Evolutionary conservation across 2,888 invertebrate species (phyloP).

Genomic region (Xanthia icteritia): DNA sequence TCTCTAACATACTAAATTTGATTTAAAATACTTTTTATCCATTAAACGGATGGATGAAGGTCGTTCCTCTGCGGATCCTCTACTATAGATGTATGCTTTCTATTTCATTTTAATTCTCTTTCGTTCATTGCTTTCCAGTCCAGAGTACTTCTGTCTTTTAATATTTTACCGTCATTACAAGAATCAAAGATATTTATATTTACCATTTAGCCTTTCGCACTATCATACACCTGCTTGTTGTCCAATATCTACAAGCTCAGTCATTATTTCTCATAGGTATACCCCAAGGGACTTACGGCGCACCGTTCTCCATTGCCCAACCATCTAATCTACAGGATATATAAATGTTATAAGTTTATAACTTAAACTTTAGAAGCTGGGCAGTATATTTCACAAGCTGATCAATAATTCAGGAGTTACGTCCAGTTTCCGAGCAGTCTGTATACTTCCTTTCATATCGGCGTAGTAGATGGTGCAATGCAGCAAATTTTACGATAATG

Average conservation of each 20-base stretch:
- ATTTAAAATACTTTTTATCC: too few species aligned
- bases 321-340: conserved; percentile 10
- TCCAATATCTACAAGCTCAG: conserved; percentile 24
- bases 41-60: too few species aligned
- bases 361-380: conserved; percentile 32
- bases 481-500: conserved; percentile 28
- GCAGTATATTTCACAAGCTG: conserved; percentile 52
- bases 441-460: conserved; percentile 44
- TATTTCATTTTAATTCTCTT: neutral
- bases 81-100: neutral
- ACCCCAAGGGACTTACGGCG: conserved; percentile 13
- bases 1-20: too few species aligned
- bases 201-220: neutral
- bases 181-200: neutral
- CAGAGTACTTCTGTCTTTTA: too few species aligned
- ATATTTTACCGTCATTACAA: neutral
- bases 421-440: conserved; percentile 36
- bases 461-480: conserved; percentile 46
- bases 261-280: conserved; percentile 15
- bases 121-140: neutral
- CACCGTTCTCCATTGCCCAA: conserved; percentile 43
- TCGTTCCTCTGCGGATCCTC: too few species aligned
- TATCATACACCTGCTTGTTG: neutral
- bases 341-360: conserved; percentile 28
- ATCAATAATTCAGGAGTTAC: conserved; percentile 56